Evolutionary conservation across 2,888 invertebrate genomes (phyloP).

Genomic region (Trichopria drosophilae): DNA sequence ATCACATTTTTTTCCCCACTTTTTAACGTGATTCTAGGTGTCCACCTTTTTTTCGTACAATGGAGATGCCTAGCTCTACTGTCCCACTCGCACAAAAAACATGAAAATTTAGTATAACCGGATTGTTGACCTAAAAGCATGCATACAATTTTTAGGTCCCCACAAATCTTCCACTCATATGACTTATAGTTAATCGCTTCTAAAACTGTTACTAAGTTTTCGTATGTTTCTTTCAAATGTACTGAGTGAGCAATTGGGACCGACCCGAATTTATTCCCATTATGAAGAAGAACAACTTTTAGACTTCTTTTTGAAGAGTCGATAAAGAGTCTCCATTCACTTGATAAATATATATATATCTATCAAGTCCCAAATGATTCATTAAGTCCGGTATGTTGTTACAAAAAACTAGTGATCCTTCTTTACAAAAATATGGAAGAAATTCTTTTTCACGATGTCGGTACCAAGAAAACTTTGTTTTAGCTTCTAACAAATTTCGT

Average conservation of each 20-base stretch:
- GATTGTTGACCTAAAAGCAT: no score
- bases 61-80: no score
- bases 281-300: no score
- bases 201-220: constrained; percentile 22
- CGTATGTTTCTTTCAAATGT: constrained; percentile 36
- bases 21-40: no score
- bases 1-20: no score
- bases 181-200: constrained; percentile 30
- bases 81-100: no score
- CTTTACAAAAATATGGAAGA: neutral
- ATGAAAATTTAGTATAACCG: no score
- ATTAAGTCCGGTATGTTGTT: constrained; percentile 1
- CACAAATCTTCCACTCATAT: constrained; percentile 34
- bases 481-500: constrained; percentile 15
- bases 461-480: constrained; percentile 3
- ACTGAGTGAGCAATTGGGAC: constrained; percentile 8
- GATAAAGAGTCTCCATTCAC: constrained; percentile 4
- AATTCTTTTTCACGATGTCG: constrained; percentile 2
- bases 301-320: no score
- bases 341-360: neutral
- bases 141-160: constrained; percentile 35
- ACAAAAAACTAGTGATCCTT: neutral
- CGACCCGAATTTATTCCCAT: neutral
- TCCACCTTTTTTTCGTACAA: no score
- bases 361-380: neutral